Conservation (phyloP, 2,797 vertebrate species). For the Mionectes olivaceus region DNA sequence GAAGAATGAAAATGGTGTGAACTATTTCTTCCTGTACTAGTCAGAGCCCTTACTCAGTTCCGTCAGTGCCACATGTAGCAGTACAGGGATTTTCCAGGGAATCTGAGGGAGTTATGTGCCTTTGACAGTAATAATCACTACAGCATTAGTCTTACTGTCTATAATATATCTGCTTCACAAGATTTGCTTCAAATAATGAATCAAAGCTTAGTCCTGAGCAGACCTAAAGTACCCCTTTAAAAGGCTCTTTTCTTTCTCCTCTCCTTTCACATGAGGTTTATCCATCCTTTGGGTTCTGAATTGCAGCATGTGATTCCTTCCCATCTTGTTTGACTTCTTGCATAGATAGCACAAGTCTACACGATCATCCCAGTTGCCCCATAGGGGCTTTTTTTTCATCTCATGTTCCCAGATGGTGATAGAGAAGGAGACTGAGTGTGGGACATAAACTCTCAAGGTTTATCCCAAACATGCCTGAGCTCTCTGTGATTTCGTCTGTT, state of each 20-base stretch:
- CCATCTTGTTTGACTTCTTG: not conserved
- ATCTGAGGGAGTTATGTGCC: not conserved
- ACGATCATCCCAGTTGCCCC: fast-evolving
- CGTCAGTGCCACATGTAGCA: not conserved
- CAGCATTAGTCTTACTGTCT: not conserved
- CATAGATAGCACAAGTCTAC: not conserved
- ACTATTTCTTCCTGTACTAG: conserved; percentile 9
- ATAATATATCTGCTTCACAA: not conserved
- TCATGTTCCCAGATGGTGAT: not conserved
- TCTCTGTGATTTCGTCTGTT: not conserved
- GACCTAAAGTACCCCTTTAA: not conserved
- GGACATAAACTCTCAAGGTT: not conserved
- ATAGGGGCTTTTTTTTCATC: not conserved
- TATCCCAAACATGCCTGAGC: not conserved
- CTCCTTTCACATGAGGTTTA: not conserved
- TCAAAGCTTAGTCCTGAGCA: not conserved
- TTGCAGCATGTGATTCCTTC: not conserved
- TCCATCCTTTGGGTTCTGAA: not conserved
- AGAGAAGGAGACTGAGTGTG: not conserved
- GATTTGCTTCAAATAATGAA: not conserved
- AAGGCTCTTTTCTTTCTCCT: not conserved
- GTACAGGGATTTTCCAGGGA: not conserved
- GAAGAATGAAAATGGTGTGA: conserved; percentile 10
- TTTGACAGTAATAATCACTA: not conserved
- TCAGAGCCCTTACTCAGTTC: not conserved